Conservation (phyloP, 2,113 vertebrate genomes). For the Trogon surrucura region DNA sequence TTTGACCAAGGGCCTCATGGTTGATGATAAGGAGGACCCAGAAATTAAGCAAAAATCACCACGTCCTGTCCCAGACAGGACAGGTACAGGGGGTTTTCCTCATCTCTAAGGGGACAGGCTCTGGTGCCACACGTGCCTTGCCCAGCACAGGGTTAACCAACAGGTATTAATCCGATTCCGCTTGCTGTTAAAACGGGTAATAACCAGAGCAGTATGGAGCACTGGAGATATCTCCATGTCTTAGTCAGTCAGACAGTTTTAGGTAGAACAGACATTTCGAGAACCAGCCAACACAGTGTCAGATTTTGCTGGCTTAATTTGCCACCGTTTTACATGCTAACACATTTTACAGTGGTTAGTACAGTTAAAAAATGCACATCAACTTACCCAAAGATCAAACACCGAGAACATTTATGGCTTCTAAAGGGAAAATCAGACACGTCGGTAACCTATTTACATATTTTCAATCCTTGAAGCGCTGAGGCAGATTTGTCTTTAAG, state of each 20-base stretch:
- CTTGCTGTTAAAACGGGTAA: neutral
- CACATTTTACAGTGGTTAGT: neutral
- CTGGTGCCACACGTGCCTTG: neutral
- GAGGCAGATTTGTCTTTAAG: neutral
- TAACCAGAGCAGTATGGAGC: neutral
- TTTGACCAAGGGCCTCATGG: neutral
- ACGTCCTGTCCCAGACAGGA: neutral
- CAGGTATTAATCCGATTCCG: neutral
- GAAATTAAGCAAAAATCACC: neutral
- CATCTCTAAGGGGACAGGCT: neutral
- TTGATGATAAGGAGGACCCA: neutral
- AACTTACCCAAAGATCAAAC: conserved; percentile 19
- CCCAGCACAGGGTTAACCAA: neutral
- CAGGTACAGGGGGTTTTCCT: neutral
- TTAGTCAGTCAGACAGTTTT: neutral
- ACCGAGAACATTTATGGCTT: conserved; percentile 55
- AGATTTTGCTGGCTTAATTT: neutral
- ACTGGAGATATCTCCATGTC: neutral
- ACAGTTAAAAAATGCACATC: conserved; percentile 3
- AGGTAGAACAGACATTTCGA: neutral
- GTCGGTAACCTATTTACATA: conserved; percentile 20
- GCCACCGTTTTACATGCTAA: neutral
- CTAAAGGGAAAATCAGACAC: neutral
- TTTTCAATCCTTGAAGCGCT: neutral
- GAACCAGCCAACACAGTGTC: neutral